phyloP scores from a whole-genome alignment of 2,888 invertebrate species.

The Tenthredo scrophulariae region DNA sequence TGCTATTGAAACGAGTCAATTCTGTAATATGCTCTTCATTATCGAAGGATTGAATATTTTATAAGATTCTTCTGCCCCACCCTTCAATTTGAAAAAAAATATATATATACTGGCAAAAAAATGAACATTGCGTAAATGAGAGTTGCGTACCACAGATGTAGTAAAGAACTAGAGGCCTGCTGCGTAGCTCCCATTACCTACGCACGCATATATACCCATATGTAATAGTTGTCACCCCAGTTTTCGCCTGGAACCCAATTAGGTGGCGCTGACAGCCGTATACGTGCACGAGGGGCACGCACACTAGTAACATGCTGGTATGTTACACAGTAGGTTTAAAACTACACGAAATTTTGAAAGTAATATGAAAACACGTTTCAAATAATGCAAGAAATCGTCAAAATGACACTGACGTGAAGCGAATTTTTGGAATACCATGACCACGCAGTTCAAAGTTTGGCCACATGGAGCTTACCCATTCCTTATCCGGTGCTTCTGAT shows the following conservation, averaged over 20 bases:
- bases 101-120: not conserved
- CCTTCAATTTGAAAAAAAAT: not conserved
- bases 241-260: too few species aligned
- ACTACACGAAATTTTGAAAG: not conserved
- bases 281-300: too few species aligned
- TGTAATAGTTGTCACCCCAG: too few species aligned
- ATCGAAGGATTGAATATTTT: not conserved
- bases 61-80: not conserved
- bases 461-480: not conserved
- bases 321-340: not conserved
- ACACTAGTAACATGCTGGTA: too few species aligned
- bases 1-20: not conserved
- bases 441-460: not conserved
- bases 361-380: not conserved
- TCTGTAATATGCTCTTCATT: not conserved
- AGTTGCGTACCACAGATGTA: slow-evolving; percentile 5
- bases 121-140: not conserved
- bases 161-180: not conserved
- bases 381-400: not conserved
- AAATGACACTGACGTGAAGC: not conserved
- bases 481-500: not conserved
- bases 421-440: not conserved
- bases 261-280: too few species aligned
- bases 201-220: too few species aligned
- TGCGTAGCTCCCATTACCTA: not conserved